Evolutionary conservation across 2,888 invertebrate species (phyloP), one percentile per base, ranked within the genome.

Genomic region (Spicauda simplicius): DNA sequence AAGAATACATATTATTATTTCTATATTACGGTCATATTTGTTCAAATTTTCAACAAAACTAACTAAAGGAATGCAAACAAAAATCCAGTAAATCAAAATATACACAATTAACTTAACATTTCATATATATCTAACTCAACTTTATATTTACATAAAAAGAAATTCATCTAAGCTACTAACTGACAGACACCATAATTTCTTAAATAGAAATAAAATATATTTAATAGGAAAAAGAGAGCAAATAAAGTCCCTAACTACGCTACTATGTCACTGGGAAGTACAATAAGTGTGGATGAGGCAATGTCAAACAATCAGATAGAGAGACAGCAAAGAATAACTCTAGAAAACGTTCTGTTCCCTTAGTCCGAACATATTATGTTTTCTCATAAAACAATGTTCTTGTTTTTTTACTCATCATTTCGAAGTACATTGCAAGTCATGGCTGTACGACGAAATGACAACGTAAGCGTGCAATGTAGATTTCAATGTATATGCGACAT

Each of bases 61-160:
- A 68, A 72, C 56, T 50, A 64, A 56, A 37, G 45, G 64, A 53
- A 74, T 71, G 69, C 66, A 66, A 70, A 69, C 68, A 64, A 69
- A 61, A 70, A 71, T 57, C 70, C 52, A 73, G 64, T 59, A 69
- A 68, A 67, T 68, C 84, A 86, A 86, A 84, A 87, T 86, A 86
- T 84, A 85, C 85, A 75, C 41, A 41, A 67, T 74, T 71, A 76
- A 70, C 72, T 73, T 70, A 72, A 69, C 71, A 75, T 69, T 72
- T 66, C 71, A 14, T 41, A 41, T 41, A 33, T 74, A 75, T 70
- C 75, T 71, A 74, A 73, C 59, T 75, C 68, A 71, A 73, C 72
- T 73, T 75, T 73, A 79, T 80, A 82, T 80, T 83, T 82, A 80
- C 76, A 80, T 65, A 77, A 75, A 80, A 79, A 74, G 59, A 64